Conservation (phyloP, 2,113 vertebrate species). For the Aix galericulata region DNA sequence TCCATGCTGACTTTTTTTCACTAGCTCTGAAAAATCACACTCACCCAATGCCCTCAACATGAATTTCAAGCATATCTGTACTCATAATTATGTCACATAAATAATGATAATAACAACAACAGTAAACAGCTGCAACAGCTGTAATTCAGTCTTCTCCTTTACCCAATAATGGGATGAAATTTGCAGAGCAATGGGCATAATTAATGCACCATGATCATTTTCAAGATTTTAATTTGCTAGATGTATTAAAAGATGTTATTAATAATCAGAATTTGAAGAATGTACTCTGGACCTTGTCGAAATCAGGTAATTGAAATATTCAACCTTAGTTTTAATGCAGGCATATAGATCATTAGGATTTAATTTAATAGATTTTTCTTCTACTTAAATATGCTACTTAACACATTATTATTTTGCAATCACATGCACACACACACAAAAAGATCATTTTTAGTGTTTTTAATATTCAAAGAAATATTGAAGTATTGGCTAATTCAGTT, state of each 20-base stretch:
- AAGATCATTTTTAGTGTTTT: background rate
- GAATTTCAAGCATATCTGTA: background rate
- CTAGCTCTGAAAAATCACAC: background rate
- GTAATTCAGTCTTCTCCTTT: background rate
- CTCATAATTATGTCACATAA: background rate
- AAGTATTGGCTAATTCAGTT: background rate
- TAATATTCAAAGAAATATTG: background rate
- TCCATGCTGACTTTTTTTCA: background rate
- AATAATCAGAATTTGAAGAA: background rate
- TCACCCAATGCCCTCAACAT: background rate
- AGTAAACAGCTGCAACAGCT: background rate
- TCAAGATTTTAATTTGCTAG: background rate
- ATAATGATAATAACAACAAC: background rate
- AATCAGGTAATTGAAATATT: background rate
- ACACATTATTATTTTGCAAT: background rate
- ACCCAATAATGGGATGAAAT: background rate
- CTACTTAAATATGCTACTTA: background rate
- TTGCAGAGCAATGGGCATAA: background rate
- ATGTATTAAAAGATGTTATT: background rate
- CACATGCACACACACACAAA: background rate
- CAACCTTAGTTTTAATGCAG: background rate
- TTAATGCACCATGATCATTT: background rate
- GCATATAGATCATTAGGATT: background rate
- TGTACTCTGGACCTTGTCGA: background rate
- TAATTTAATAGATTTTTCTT: background rate